Base-by-base conservation (phyloP, 2,888 invertebrate species). In the Hymenopus coronatus region DNA sequence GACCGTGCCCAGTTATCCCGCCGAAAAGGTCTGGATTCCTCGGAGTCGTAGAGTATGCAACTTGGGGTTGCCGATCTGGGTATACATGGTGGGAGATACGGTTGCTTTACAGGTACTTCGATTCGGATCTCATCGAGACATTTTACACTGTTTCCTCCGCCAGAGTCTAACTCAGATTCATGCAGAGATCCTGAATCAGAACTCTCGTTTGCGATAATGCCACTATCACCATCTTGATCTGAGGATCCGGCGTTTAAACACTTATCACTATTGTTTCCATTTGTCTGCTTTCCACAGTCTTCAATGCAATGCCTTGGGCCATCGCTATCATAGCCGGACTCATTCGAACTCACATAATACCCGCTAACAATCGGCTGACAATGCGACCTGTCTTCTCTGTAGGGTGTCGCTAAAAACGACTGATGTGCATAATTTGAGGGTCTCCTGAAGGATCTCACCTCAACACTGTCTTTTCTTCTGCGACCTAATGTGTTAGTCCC, bases 251-350 rank as follows among this genome's bases (percentile, higher is more conserved):
- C 92, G 92, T 88, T 92, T 92, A 15, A 92, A 82, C 87, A 87
- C 83, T 86, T 89, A n/a, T 89, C 89, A 40, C 88, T 84, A 28
- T 28, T 84, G 88, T 46, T 92, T 70, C 54, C 54, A 20, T 70
- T 70, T 70, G 20, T 25, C 15, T 84, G 30, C 28, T 89, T 88
- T 12, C 82, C 54, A 28, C 87, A 87, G n/a, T 82, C 46, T 27
- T 91, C 91, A n/a, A 91, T 91, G 12, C 91, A 90, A 87, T 92
- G 92, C 86, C 93, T 92, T 0, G 92, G 95, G 88, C 96, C 96
- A 92, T 97, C 97, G 93, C 97, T 97, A 92, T 97, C 97, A 92
- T 97, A 97, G 83, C 97, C 97, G 87, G 97, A 97, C 93, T 97
- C 97, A 93, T 97, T 97, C 85, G 97, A 97, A 93, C 97, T 97